Evolutionary conservation across 2,888 invertebrate genomes (phyloP), one percentile per base, ranked within the genome.

Genomic region (Erebia palarica): DNA sequence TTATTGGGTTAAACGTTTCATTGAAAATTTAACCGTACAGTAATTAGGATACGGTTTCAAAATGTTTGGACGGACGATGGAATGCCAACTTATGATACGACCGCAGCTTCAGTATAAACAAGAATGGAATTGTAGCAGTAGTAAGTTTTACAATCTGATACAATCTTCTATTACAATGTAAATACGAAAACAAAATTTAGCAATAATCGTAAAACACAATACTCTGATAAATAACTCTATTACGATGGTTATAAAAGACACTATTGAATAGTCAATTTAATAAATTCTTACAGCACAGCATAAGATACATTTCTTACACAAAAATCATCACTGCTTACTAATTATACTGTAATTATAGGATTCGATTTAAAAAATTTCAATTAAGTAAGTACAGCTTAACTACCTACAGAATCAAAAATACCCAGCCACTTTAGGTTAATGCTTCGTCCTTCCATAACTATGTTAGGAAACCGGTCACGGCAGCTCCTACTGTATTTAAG

Each of bases 81-180:
- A 89, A 90, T 90, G 86, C 81, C 77, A 80, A 80, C 82, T 83
- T 87, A 86, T 87, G 87, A 85, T 68, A 73, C 71, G 53, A 72
- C 55, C 66, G 47, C 47, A 47, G 68, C 47, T 71, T 66, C 65
- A 72, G 63, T 67, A 70, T 73, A 72, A 74, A 73, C 69, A 73
- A 72, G 70, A 74, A 75, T 72, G 71, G 67, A 63, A 68, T 72
- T 68, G 71, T 70, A 68, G 67, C 53, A 27, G 27, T 68, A 65
- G 69, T 71, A 72, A 71, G 58, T 69, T 60, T 69, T 60, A 63
- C 21, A 69, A 57, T 69, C 47, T 44, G 16, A 49, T 61, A 61
- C n/a, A 58, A 61, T 72, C 47, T 66, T 68, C 59, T 68, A 55
- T 60, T 51, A 68, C 70, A 61, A 70, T 70, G 66, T 66, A n/a